Percentiles rank a stretch among this genome's conserved stretches.
Conservation (phyloP, 1,140 invertebrate genomes). For the Bombus impatiens region DNA sequence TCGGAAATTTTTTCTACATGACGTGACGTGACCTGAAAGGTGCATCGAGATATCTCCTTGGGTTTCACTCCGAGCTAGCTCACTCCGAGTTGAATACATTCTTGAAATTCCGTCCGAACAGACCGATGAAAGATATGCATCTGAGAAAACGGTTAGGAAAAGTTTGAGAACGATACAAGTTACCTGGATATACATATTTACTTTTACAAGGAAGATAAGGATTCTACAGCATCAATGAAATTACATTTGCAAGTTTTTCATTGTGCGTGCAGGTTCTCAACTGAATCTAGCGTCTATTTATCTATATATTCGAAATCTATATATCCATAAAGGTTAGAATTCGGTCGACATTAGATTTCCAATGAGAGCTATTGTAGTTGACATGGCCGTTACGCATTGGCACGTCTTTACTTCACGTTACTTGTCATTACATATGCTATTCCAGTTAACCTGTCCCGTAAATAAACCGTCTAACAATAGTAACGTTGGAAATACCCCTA, state of each 20-base stretch:
- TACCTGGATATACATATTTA: neutral
- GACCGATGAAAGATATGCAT: neutral
- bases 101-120: neutral
- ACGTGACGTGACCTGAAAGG: neutral
- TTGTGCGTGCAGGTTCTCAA: too few relatives aligned
- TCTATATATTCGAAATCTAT: neutral
- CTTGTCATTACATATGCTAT: neutral
- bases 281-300: too few relatives aligned
- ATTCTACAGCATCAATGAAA: neutral
- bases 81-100: too few relatives aligned
- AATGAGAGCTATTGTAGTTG: neutral
- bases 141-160: too few relatives aligned
- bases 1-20: neutral
- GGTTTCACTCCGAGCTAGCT: neutral
- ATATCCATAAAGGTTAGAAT: neutral
- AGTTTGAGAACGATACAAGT: too few relatives aligned
- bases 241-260: neutral
- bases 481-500: neutral
- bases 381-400: neutral
- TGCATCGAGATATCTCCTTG: neutral
- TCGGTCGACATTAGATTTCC: neutral
- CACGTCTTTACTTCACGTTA: too few relatives aligned
- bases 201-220: too few relatives aligned
- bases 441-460: neutral
- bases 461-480: neutral